These are phyloP conservation scores for Pterocles orientalis DNA, from an alignment of 2,113 vertebrate genomes.

Conservation along the genomic window DNA sequence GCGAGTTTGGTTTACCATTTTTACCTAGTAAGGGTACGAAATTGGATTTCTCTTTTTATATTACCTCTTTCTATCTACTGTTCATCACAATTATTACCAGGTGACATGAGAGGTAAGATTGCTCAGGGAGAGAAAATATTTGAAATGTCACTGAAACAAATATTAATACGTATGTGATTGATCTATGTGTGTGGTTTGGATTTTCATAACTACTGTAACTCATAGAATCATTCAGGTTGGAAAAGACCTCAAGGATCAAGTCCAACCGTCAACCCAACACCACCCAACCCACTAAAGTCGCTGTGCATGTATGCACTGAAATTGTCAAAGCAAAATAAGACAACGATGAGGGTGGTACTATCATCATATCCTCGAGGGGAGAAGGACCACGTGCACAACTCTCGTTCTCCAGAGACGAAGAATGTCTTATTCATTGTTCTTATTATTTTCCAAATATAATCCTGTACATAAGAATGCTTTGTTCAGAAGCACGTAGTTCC, in stretches of 20 bases:
- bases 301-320: background rate
- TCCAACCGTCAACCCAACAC: too few species aligned
- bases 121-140: background rate
- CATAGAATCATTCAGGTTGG: too few species aligned
- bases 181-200: background rate
- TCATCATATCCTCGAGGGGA: background rate
- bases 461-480: background rate
- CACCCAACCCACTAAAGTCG: too few species aligned
- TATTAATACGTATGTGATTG: background rate
- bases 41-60: background rate
- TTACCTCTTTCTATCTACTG: background rate
- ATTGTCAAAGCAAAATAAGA: background rate
- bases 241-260: too few species aligned
- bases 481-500: background rate
- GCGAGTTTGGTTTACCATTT: background rate
- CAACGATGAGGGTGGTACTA: rapidly evolving
- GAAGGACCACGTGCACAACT: background rate
- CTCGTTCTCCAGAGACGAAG: background rate
- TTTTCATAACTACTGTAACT: background rate
- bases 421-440: background rate
- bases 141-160: background rate
- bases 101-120: background rate
- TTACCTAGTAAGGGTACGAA: background rate
- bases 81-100: background rate
- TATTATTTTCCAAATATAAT: background rate